These are phyloP conservation scores for Drosophila subquinaria DNA, from an alignment of 2,888 invertebrate species.

Conservation along the genomic window DNA sequence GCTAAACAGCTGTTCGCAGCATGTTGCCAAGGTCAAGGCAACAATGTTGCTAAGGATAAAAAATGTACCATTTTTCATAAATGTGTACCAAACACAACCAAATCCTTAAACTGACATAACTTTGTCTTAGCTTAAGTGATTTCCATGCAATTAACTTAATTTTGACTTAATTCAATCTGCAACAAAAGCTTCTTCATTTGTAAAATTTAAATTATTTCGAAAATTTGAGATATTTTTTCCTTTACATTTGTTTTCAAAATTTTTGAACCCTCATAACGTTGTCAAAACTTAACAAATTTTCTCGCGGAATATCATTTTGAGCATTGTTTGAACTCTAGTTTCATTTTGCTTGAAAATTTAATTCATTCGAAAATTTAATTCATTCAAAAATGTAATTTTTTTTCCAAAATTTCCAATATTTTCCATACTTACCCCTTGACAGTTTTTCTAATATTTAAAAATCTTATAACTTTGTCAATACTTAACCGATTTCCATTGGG, in stretches of 20 bases:
- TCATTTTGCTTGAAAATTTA: not conserved
- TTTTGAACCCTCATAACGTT: not conserved
- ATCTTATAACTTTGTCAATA: too few species aligned
- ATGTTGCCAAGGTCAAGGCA: slow-evolving; percentile 18
- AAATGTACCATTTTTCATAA: not conserved
- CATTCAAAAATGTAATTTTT: too few species aligned
- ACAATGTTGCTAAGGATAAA: slow-evolving; percentile 23
- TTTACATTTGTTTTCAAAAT: not conserved
- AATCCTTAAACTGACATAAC: not conserved
- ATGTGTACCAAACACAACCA: not conserved
- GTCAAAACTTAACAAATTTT: not conserved
- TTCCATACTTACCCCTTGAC: too few species aligned
- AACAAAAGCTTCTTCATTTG: not conserved
- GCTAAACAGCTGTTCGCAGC: slow-evolving; percentile 55
- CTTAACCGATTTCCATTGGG: not conserved
- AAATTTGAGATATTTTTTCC: not conserved
- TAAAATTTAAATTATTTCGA: not conserved
- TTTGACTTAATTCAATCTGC: too few species aligned
- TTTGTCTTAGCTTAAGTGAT: not conserved
- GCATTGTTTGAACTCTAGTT: not conserved
- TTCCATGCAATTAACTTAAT: not conserved
- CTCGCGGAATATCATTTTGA: not conserved
- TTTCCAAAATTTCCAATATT: not conserved
- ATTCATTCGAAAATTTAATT: not conserved
- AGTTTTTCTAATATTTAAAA: too few species aligned